phyloP scores from a whole-genome alignment of 2,888 invertebrate genomes.

The Athalia rosae region DNA sequence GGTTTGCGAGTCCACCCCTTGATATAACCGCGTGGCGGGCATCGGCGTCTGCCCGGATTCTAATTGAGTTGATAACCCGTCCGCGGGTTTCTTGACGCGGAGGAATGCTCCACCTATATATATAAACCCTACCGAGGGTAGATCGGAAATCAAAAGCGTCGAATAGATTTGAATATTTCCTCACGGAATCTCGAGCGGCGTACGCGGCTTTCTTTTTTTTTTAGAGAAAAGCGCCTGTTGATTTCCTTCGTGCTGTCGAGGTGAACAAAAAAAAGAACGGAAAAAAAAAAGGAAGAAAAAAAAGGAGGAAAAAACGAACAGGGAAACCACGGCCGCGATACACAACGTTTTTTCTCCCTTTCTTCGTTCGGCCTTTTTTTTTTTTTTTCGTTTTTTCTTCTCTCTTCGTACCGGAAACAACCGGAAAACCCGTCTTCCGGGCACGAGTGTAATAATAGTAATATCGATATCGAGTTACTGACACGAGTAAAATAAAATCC shows the following conservation, averaged over 20 bases:
- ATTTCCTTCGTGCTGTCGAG: conserved; percentile 8
- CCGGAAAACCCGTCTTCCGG: background rate
- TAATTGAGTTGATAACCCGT: conserved; percentile 42
- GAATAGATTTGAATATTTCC: conserved; percentile 36
- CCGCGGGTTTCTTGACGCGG: conserved; percentile 7
- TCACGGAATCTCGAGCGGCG: background rate
- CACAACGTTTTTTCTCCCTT: conserved; percentile 29
- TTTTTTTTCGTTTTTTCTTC: conserved; percentile 9
- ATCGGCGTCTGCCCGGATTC: conserved; percentile 15
- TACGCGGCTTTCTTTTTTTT: background rate
- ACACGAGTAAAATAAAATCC: too few species aligned
- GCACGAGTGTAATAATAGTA: background rate
- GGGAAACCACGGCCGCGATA: too few species aligned
- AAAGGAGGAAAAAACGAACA: background rate
- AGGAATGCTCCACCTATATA: conserved; percentile 11
- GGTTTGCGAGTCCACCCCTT: conserved; percentile 9
- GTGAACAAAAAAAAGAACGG: background rate
- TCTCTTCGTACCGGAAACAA: conserved; percentile 4
- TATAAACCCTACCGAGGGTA: background rate
- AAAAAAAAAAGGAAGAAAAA: conserved; percentile 11
- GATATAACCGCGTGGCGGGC: conserved; percentile 19
- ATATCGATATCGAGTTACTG: background rate
- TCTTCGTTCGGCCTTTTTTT: background rate
- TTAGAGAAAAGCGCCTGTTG: conserved; percentile 30
- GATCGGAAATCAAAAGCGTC: background rate